Base-by-base conservation (phyloP, 2,888 invertebrate species). In the Dendrolimus houi region DNA sequence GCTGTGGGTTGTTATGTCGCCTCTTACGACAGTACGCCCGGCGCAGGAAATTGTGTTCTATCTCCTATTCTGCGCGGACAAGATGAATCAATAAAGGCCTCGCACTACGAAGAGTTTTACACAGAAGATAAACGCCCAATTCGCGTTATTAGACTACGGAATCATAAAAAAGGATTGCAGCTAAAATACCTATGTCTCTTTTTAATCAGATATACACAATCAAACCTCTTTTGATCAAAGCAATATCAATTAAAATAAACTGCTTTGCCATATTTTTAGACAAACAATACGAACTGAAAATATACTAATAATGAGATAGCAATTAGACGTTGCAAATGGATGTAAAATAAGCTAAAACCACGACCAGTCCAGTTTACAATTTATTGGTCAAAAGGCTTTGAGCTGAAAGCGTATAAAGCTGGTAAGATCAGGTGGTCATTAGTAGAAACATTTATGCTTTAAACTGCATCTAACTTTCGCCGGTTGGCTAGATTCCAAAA, bases 391-490 rank as follows among this genome's bases (percentile, higher is more conserved):
- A 10, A 47, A 47, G 47, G 47, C 47, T 47, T 47, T 47, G 47
- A 47, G 47, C 47, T 47, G 9, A 47, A 47, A 6, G 47, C 47
- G 47, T 42, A 55, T 14, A 47, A 17, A 55, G 47, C 14, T 66
- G 63, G 66, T 64, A 63, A 67, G 65, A 66, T 67, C 67, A 68
- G 70, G 70, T 68, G 65, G 67, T 66, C 70, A 71, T 67, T 71
- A 71, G 56, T 63, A 8, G 53, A 47, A 55, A 55, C 17, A 14
- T 29, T 9, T 55, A 59, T 56, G 59, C 57, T 56, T 59, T 55
- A 59, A 59, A 58, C 62, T 67, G 64, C 14, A 47, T 47, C 40
- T 9, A 40, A 55, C 55, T 17, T 41, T 56, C 41, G 12, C 47
- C 52, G 10, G 54, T 52, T 59, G 59, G 59, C 59, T 14, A 12